Conservation (phyloP, 2,888 invertebrate species). For the Alentia gelatinosa region DNA sequence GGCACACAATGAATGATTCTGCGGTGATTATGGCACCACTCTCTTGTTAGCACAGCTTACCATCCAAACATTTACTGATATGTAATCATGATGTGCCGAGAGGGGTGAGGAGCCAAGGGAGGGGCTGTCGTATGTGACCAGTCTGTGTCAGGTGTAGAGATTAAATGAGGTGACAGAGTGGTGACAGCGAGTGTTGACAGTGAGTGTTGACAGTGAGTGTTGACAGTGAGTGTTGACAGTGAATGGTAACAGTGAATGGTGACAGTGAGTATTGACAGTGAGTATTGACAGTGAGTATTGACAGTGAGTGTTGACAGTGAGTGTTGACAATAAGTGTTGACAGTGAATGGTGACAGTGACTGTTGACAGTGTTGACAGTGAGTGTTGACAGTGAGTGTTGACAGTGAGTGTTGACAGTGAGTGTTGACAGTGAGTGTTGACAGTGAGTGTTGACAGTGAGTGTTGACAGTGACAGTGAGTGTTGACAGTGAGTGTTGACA, state of each 20-base stretch:
- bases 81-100: too few relatives aligned
- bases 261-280: neutral
- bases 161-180: neutral
- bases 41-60: too few relatives aligned
- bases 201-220: neutral
- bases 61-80: too few relatives aligned
- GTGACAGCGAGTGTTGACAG: neutral
- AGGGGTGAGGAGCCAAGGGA: too few relatives aligned
- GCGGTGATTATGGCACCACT: too few relatives aligned
- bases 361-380: neutral
- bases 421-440: neutral
- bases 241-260: neutral
- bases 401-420: neutral
- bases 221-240: neutral
- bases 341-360: neutral
- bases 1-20: too few relatives aligned
- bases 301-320: neutral
- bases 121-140: too few relatives aligned
- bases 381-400: neutral
- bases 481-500: neutral
- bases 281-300: neutral
- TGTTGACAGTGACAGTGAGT: neutral
- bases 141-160: too few relatives aligned
- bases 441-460: neutral
- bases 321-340: neutral